These are phyloP conservation scores for Sebastiscus tertius DNA, from an alignment of 2,797 vertebrate species.

Conservation along the genomic window DNA sequence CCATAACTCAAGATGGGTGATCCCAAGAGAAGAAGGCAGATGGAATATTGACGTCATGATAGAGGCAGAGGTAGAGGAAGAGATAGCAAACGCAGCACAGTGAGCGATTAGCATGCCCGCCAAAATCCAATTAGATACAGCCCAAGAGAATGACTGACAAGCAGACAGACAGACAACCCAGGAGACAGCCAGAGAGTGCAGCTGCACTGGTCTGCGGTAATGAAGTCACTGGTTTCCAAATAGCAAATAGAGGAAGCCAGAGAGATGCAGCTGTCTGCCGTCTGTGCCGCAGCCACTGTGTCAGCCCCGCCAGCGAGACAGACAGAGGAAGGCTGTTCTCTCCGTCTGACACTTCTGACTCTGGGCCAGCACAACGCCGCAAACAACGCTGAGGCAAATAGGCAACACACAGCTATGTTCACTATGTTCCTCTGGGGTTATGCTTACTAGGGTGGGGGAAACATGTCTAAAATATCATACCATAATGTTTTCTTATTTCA, in stretches of 20 bases:
- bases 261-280: constrained; percentile 81
- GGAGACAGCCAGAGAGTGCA: constrained; percentile 69
- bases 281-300: constrained; percentile 79
- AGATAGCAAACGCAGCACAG: constrained; percentile 35
- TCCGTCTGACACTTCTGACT: constrained; percentile 74
- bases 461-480: constrained; percentile 30
- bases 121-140: constrained; percentile 72
- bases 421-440: constrained; percentile 6
- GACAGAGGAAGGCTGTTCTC: constrained; percentile 74
- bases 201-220: constrained; percentile 77
- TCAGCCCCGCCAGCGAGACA: constrained; percentile 59
- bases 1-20: constrained; percentile 19
- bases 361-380: constrained; percentile 56
- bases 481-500: background rate
- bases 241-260: constrained; percentile 77
- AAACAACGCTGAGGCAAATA: constrained; percentile 54
- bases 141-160: constrained; percentile 57
- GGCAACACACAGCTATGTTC: constrained; percentile 45
- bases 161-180: constrained; percentile 59
- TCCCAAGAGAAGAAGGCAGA: constrained; percentile 10
- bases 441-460: background rate
- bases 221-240: constrained; percentile 84
- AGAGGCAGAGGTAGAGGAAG: constrained; percentile 25
- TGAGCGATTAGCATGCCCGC: constrained; percentile 54
- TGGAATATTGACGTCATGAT: constrained; percentile 32